phyloP scores from a whole-genome alignment of 1,140 invertebrate genomes.

The Zophobas atratus region DNA sequence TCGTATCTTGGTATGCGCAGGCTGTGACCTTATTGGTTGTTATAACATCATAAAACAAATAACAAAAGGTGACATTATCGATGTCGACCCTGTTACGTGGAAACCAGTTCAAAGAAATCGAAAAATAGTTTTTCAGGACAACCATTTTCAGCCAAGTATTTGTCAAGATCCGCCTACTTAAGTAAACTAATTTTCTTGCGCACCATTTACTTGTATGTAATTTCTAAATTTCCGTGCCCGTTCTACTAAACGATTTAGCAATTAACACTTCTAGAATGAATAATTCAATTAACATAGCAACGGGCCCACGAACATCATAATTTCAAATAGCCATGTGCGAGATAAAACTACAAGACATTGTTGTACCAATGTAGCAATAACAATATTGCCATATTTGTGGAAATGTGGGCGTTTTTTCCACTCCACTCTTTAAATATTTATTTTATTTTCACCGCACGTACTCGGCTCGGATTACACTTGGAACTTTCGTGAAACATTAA shows the following conservation, averaged over 20 bases:
- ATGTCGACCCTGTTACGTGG: too few relatives aligned
- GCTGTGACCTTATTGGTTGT: too few relatives aligned
- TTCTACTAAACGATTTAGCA: background rate
- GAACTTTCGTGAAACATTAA: conserved; percentile 1
- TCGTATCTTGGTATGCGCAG: too few relatives aligned
- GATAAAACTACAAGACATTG: conserved; percentile 27
- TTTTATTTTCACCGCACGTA: conserved; percentile 30
- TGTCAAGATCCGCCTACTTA: too few relatives aligned
- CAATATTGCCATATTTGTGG: conserved; percentile 37
- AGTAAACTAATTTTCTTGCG: too few relatives aligned
- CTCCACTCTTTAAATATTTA: conserved; percentile 28
- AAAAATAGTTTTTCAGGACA: too few relatives aligned
- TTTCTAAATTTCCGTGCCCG: too few relatives aligned
- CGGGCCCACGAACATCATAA: conserved; percentile 19
- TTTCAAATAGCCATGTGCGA: conserved; percentile 15
- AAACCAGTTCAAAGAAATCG: too few relatives aligned
- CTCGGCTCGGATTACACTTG: background rate
- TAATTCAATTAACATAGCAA: conserved; percentile 25
- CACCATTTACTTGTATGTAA: too few relatives aligned
- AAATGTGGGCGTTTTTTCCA: conserved; percentile 31
- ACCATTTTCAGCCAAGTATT: too few relatives aligned
- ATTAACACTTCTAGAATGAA: background rate
- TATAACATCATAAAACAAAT: too few relatives aligned
- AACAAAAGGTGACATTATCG: too few relatives aligned
- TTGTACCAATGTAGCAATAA: conserved; percentile 23